Percentiles rank a stretch among this genome's conserved stretches.
Evolutionary conservation across 2,888 invertebrate species (phyloP).

Genomic region (Exocentrus adspersus): DNA sequence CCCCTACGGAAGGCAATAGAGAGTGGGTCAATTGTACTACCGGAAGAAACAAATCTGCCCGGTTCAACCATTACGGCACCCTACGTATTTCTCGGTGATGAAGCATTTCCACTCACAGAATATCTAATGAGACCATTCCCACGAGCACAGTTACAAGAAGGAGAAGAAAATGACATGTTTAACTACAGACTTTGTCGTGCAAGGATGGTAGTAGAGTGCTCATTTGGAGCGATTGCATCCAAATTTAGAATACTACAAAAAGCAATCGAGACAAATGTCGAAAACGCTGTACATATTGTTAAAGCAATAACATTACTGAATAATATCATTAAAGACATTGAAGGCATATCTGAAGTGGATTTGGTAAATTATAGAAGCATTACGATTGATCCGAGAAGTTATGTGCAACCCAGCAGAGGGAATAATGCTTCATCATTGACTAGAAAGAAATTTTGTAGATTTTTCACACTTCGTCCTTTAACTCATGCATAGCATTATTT

Average conservation of each 20-base stretch:
- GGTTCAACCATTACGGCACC: conserved; percentile 2
- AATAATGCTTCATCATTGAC: not conserved
- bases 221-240: conserved; percentile 40
- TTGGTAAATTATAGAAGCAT: not conserved
- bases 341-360: conserved; percentile 3
- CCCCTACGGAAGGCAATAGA: not conserved
- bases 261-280: conserved; percentile 35
- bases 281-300: conserved; percentile 33
- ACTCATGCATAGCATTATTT: not conserved
- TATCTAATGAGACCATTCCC: conserved; percentile 39
- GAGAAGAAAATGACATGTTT: conserved; percentile 34
- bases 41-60: conserved; percentile 5
- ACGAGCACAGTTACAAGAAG: conserved; percentile 32
- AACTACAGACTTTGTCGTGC: conserved; percentile 35
- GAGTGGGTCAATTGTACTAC: not conserved
- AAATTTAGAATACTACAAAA: conserved; percentile 33
- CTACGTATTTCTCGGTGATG: conserved; percentile 27
- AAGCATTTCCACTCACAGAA: conserved; percentile 30
- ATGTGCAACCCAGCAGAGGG: not conserved
- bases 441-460: not conserved
- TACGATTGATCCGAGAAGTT: not conserved
- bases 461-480: not conserved
- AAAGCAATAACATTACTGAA: conserved; percentile 32
- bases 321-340: conserved; percentile 31
- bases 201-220: conserved; percentile 47